Percentiles rank a stretch among this genome's conserved stretches.
phyloP scores from a whole-genome alignment of 2,113 vertebrate genomes.

The Coracopsis vasa region DNA sequence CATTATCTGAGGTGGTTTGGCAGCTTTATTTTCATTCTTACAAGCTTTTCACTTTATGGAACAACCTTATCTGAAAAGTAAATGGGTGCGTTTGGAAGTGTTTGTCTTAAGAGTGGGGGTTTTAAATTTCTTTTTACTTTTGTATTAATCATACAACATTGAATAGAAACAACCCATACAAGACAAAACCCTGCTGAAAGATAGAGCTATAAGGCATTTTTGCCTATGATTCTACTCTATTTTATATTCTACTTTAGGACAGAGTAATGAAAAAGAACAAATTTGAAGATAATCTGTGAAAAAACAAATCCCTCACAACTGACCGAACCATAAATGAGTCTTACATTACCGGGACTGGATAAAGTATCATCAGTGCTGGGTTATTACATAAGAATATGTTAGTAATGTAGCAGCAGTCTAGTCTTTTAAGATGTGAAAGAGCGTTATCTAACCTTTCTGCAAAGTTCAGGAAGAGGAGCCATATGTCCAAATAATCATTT shows the following conservation, averaged over 20 bases:
- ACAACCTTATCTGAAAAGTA: not conserved
- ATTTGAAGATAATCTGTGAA: slow-evolving; percentile 1
- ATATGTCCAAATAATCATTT: slow-evolving; percentile 68
- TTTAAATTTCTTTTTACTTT: not conserved
- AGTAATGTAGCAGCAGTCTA: slow-evolving; percentile 54
- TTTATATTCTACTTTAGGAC: not conserved
- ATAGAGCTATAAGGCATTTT: not conserved
- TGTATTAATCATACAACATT: not conserved
- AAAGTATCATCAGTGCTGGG: not conserved
- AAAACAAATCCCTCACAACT: not conserved
- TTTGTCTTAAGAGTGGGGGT: not conserved
- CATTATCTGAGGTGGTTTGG: not conserved
- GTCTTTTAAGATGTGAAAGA: slow-evolving; percentile 61
- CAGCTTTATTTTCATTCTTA: not conserved
- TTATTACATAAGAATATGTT: slow-evolving; percentile 58
- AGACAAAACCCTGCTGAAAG: not conserved
- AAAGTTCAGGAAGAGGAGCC: slow-evolving; percentile 67
- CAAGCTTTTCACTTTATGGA: not conserved
- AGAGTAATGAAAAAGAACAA: not conserved
- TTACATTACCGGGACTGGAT: not conserved
- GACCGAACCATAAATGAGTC: not conserved
- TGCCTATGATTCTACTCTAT: not conserved
- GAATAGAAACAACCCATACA: not conserved
- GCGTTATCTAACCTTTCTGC: slow-evolving; percentile 50
- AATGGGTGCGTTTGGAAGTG: not conserved